These are phyloP conservation scores for Pherbina coryleti DNA, from an alignment of 2,888 invertebrate species.

Conservation along the genomic window DNA sequence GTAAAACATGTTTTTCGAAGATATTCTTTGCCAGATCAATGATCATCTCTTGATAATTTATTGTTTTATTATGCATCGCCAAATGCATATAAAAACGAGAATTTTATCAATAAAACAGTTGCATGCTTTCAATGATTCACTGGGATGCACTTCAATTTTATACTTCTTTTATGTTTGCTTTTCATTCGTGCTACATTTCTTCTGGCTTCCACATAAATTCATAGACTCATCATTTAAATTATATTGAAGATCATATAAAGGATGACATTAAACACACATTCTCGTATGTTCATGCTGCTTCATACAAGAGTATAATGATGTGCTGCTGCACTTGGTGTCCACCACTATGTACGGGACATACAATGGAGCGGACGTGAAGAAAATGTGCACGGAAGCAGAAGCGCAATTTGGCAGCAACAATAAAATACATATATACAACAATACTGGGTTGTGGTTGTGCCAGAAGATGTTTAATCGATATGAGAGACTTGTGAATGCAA, in stretches of 20 bases:
- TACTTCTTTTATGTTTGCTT: background rate
- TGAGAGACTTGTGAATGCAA: too few species aligned
- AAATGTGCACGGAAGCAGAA: background rate
- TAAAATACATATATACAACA: background rate
- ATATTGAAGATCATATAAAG: constrained; percentile 31
- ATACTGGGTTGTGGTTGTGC: background rate
- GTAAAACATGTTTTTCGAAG: background rate
- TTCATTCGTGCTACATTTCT: background rate
- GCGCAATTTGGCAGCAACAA: constrained; percentile 4
- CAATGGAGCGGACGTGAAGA: background rate
- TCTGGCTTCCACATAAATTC: constrained; percentile 21
- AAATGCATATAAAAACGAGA: background rate
- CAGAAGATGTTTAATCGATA: too few species aligned
- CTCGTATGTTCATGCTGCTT: constrained; percentile 5
- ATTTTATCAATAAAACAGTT: constrained; percentile 6
- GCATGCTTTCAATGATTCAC: constrained; percentile 16
- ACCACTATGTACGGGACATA: background rate
- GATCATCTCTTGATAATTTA: constrained; percentile 1
- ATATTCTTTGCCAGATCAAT: background rate
- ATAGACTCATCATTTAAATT: constrained; percentile 36
- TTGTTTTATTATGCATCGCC: background rate
- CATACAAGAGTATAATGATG: constrained; percentile 23
- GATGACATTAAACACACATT: constrained; percentile 24
- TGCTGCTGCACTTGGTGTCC: constrained; percentile 22
- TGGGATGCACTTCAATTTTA: constrained; percentile 1